Conservation (phyloP, 2,888 invertebrate species). For the Eueremaeus valkanovi region DNA sequence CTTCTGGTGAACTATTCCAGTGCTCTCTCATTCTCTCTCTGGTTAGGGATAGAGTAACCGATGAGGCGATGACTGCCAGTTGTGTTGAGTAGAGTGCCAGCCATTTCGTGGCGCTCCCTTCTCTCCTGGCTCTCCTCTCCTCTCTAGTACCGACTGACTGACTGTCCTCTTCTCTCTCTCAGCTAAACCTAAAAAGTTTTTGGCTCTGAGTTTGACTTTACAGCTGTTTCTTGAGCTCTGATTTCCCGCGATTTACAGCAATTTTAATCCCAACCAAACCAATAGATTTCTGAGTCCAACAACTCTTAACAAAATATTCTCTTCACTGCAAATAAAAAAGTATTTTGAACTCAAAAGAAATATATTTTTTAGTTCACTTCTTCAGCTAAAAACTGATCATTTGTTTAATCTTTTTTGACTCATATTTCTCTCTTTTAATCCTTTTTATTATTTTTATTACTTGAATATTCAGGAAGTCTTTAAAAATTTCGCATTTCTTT, state of each 20-base stretch:
- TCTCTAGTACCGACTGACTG: slow-evolving; percentile 9
- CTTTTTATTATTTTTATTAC: no score
- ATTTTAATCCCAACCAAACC: slow-evolving; percentile 11
- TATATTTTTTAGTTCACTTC: no score
- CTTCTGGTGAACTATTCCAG: no score
- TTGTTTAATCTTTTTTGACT: no score
- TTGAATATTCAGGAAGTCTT: no score
- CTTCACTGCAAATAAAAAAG: no score
- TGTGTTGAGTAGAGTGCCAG: neutral
- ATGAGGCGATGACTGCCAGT: slow-evolving; percentile 16
- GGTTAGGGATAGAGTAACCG: neutral
- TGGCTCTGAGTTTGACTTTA: slow-evolving; percentile 28
- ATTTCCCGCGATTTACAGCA: slow-evolving; percentile 21
- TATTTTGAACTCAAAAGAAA: slow-evolving; percentile 5
- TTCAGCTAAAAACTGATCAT: no score
- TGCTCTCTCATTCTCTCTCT: no score
- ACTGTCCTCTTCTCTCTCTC: slow-evolving; percentile 22
- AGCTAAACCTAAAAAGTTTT: no score
- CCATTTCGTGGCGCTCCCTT: slow-evolving; percentile 33
- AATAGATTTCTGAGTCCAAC: neutral
- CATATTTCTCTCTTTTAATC: no score
- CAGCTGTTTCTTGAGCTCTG: slow-evolving; percentile 22
- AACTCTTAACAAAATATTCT: no score
- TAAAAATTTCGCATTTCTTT: no score
- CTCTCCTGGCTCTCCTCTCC: neutral